A percentile compares a stretch with the other conserved stretches of the same genome.
These are phyloP conservation scores for Pseudomyrmex flavicornis DNA, from an alignment of 1,140 invertebrate genomes.

Conservation along the genomic window DNA sequence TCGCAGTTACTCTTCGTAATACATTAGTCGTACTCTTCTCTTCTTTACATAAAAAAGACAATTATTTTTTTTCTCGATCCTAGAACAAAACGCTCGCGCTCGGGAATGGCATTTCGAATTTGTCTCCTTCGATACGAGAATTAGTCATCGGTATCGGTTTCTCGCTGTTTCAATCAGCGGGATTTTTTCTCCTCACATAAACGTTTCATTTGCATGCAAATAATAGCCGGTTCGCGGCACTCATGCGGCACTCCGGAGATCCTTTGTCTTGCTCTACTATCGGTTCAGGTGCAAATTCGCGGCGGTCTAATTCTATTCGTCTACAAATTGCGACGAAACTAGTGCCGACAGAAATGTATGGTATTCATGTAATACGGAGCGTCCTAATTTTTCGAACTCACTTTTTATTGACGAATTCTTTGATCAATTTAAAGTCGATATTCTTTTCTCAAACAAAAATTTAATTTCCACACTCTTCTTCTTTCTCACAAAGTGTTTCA, in stretches of 20 bases:
- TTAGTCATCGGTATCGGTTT: constrained; percentile 13
- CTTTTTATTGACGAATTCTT: not conserved
- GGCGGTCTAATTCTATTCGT: constrained; percentile 43
- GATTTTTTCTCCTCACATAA: constrained; percentile 43
- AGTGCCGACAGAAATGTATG: constrained; percentile 1
- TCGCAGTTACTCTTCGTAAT: not conserved
- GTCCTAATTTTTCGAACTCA: not conserved
- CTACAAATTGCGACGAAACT: constrained; percentile 13
- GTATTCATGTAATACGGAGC: not conserved
- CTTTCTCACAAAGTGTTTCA: not conserved
- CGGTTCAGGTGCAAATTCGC: constrained; percentile 66
- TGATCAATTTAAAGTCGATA: not conserved
- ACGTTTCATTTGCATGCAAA: constrained; percentile 58
- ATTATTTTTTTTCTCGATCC: constrained; percentile 47
- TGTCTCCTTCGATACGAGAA: constrained; percentile 17
- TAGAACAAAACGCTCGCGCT: not conserved
- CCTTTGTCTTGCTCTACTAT: constrained; percentile 58
- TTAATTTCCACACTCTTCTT: not conserved
- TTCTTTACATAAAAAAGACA: not conserved
- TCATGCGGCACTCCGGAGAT: not conserved
- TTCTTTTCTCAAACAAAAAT: not conserved
- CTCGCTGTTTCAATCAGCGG: constrained; percentile 22
- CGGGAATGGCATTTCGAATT: constrained; percentile 18
- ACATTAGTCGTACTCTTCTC: not conserved
- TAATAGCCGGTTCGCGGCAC: constrained; percentile 32